phyloP scores from a whole-genome alignment of 2,888 invertebrate genomes.

The Drosophila histrio region DNA sequence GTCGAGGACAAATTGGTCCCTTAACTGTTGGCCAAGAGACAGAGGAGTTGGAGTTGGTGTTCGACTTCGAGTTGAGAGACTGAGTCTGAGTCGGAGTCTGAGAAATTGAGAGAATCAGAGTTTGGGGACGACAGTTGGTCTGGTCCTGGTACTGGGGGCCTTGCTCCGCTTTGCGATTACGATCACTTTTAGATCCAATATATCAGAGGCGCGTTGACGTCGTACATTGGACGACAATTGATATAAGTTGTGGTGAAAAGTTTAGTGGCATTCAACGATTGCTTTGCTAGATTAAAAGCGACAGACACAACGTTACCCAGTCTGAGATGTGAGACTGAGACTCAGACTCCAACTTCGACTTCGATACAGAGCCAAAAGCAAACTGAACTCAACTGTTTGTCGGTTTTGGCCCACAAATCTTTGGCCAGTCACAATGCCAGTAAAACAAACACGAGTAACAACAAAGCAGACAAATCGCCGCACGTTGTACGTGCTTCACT shows the following conservation, averaged over 20 bases:
- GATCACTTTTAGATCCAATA: constrained; percentile 82
- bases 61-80: too few species aligned
- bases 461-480: constrained; percentile 76
- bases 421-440: constrained; percentile 73
- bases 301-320: constrained; percentile 62
- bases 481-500: constrained; percentile 73
- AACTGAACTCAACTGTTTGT: constrained; percentile 18
- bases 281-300: constrained; percentile 81
- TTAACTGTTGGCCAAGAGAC: constrained; percentile 52
- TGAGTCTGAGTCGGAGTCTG: too few species aligned
- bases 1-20: constrained; percentile 78
- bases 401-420: constrained; percentile 72
- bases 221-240: constrained; percentile 82
- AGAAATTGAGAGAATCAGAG: constrained; percentile 1
- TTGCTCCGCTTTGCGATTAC: constrained; percentile 80
- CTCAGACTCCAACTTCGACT: neutral
- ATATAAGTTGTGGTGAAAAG: constrained; percentile 82
- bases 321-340: constrained; percentile 3
- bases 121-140: constrained; percentile 48
- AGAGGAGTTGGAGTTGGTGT: constrained; percentile 13
- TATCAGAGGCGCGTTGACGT: constrained; percentile 81
- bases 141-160: constrained; percentile 30
- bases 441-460: constrained; percentile 63
- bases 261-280: constrained; percentile 82
- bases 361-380: neutral